phyloP scores from a whole-genome alignment of 2,113 vertebrate genomes.

The Sander lucioperca region DNA sequence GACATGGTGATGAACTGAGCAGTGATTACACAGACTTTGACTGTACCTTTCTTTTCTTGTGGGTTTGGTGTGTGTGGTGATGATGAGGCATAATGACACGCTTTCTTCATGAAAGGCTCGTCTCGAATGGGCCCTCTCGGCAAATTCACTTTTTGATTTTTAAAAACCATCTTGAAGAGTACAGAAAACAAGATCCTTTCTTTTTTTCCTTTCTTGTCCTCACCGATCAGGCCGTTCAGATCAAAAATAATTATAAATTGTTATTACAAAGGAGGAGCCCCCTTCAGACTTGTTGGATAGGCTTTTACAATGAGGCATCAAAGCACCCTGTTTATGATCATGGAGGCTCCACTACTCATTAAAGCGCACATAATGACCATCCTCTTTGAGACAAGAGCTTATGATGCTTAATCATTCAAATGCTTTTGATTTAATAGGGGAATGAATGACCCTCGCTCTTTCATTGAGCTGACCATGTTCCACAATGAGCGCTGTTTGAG shows the following conservation, averaged over 20 bases:
- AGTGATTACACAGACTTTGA: slow-evolving; percentile 30
- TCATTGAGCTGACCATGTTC: slow-evolving; percentile 6
- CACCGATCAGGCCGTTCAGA: slow-evolving; percentile 87
- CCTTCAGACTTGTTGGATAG: slow-evolving; percentile 89
- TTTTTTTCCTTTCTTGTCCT: slow-evolving; percentile 65
- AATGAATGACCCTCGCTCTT: slow-evolving; percentile 41
- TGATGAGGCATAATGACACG: slow-evolving; percentile 78
- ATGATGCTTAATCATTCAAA: slow-evolving; percentile 41
- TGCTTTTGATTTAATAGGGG: slow-evolving; percentile 30
- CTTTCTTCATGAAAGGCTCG: slow-evolving; percentile 86
- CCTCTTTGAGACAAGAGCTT: slow-evolving; percentile 39
- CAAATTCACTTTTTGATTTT: slow-evolving; percentile 89
- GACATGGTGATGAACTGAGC: no score
- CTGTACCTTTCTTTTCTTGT: slow-evolving; percentile 27
- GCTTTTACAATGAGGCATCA: slow-evolving; percentile 87
- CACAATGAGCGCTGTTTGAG: background rate
- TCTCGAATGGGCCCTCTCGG: slow-evolving; percentile 85
- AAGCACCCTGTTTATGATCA: slow-evolving; percentile 82
- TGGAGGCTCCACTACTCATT: slow-evolving; percentile 86
- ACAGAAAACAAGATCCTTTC: slow-evolving; percentile 37
- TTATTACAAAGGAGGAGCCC: slow-evolving; percentile 88
- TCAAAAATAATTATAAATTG: slow-evolving; percentile 91
- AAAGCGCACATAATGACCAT: slow-evolving; percentile 70
- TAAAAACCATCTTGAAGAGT: slow-evolving; percentile 57
- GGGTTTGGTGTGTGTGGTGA: slow-evolving; percentile 8